These are phyloP conservation scores for Psylliodes chrysocephalus DNA, from an alignment of 2,888 invertebrate genomes.

Conservation along the genomic window DNA sequence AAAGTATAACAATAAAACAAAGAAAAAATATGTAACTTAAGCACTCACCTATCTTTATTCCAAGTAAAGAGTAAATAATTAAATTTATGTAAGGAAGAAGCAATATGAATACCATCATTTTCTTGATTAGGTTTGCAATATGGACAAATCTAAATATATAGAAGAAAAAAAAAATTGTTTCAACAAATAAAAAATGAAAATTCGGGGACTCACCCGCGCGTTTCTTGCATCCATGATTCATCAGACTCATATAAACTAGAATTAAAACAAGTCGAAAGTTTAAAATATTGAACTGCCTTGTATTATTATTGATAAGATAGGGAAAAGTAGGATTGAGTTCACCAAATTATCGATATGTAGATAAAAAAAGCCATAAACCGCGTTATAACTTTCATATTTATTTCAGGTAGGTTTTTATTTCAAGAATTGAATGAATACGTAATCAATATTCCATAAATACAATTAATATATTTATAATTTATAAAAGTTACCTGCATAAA, in stretches of 20 bases:
- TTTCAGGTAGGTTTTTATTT: no score
- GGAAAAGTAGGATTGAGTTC: background rate
- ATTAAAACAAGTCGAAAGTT: background rate
- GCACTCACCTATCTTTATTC: conserved; percentile 48
- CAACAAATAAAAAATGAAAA: background rate
- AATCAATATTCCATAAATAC: no score
- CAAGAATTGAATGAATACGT: no score
- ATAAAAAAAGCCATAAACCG: no score
- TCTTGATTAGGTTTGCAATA: conserved; percentile 24
- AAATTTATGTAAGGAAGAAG: conserved; percentile 41
- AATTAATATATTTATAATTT: no score
- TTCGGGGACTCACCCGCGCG: conserved; percentile 36
- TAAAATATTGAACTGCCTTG: background rate
- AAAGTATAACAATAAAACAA: no score
- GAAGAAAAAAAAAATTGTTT: conserved; percentile 1
- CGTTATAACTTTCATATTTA: no score
- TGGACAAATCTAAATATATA: conserved; percentile 25
- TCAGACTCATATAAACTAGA: background rate
- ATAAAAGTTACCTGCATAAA: no score
- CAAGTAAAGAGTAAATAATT: conserved; percentile 48
- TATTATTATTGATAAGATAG: background rate
- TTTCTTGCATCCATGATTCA: background rate
- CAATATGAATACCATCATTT: conserved; percentile 39
- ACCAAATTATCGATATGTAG: no score
- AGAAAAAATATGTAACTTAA: no score